Conservation (phyloP, 2,113 vertebrate genomes). For the Pedionomus torquatus region DNA sequence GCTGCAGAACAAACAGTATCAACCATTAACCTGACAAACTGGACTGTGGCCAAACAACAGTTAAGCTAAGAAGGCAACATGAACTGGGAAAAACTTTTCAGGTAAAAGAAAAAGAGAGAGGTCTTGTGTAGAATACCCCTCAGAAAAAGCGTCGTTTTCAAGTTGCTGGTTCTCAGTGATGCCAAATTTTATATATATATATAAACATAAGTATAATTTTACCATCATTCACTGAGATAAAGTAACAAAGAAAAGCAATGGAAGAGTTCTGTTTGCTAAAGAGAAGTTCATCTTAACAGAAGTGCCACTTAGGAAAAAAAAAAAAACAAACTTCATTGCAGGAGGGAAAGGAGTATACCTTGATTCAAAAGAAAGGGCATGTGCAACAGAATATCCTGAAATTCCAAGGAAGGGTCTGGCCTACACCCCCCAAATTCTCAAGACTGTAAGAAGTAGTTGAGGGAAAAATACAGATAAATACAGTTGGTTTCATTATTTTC, state of each 20-base stretch:
- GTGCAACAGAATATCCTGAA: neutral
- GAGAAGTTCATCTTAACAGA: neutral
- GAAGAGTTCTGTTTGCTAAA: neutral
- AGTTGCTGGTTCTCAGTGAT: neutral
- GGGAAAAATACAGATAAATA: neutral
- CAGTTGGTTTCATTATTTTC: neutral
- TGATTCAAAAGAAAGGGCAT: neutral
- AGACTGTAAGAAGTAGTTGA: neutral
- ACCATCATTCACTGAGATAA: neutral
- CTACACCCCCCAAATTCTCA: neutral
- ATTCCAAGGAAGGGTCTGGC: neutral
- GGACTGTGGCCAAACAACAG: neutral
- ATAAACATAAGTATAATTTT: neutral
- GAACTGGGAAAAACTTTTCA: neutral
- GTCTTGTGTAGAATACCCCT: neutral
- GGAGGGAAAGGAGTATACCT: neutral
- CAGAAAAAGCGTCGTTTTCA: neutral
- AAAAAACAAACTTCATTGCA: neutral
- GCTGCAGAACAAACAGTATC: neutral
- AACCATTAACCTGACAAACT: neutral
- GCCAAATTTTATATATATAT: too few relatives aligned
- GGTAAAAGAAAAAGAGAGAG: neutral
- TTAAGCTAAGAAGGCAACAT: neutral
- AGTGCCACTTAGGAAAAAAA: neutral
- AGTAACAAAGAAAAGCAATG: neutral